phyloP scores from a whole-genome alignment of 2,888 invertebrate species.

The Chaetogeoica ovagalla region DNA sequence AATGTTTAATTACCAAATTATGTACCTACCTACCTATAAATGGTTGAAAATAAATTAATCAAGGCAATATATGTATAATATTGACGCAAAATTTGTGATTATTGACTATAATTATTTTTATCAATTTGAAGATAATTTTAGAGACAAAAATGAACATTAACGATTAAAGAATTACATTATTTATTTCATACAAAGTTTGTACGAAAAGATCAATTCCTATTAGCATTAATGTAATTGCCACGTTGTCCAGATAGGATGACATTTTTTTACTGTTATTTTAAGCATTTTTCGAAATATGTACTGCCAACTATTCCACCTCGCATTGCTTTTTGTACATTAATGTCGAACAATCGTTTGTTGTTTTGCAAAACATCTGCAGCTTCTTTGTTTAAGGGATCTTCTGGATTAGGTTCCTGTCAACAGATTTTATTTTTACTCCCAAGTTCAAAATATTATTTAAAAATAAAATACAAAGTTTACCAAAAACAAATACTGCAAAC shows the following conservation, averaged over 20 bases:
- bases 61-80: constrained; percentile 20
- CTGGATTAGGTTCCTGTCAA: constrained; percentile 92
- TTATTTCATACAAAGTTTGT: constrained; percentile 46
- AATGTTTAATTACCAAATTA: not conserved
- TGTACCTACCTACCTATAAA: constrained; percentile 11
- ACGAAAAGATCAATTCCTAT: constrained; percentile 38
- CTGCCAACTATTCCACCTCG: constrained; percentile 93
- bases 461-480: constrained; percentile 61
- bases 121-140: constrained; percentile 9
- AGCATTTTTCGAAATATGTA: constrained; percentile 92
- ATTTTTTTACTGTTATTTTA: constrained; percentile 70
- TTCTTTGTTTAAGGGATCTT: constrained; percentile 97
- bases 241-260: constrained; percentile 5
- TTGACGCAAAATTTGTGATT: constrained; percentile 30
- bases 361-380: constrained; percentile 95
- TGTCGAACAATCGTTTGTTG: constrained; percentile 91
- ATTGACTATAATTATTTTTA: constrained; percentile 23
- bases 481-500: constrained; percentile 94
- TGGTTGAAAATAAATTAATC: constrained; percentile 18
- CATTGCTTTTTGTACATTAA: constrained; percentile 95
- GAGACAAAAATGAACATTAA: constrained; percentile 34
- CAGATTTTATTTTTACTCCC: not conserved
- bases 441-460: not conserved
- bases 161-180: constrained; percentile 37
- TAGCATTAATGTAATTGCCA: constrained; percentile 9